Evolutionary conservation across 2,797 vertebrate genomes (phyloP).

Genomic region (Coracias cyanogaster): DNA sequence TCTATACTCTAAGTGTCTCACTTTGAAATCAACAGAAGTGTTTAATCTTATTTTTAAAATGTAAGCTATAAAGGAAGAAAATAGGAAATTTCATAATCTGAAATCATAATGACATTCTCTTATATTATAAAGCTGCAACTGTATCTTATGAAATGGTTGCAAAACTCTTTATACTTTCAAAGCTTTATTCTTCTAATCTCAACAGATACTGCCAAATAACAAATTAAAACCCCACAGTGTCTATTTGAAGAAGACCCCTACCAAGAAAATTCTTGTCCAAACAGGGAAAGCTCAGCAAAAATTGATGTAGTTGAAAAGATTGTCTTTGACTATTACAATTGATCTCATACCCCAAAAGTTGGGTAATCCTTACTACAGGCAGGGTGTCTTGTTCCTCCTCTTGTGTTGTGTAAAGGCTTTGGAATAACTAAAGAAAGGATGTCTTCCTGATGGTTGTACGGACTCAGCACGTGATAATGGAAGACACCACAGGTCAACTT

Average conservation of each 20-base stretch:
- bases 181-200: constrained; percentile 9
- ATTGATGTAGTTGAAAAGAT: not conserved
- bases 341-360: not conserved
- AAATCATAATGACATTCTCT: not conserved
- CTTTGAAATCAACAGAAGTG: constrained; percentile 20
- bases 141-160: not conserved
- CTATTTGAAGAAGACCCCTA: constrained; percentile 6
- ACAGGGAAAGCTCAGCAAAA: not conserved
- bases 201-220: not conserved
- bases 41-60: not conserved
- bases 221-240: not conserved
- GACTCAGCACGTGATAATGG: not conserved
- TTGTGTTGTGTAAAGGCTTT: not conserved
- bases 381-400: not conserved
- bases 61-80: not conserved
- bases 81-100: not conserved
- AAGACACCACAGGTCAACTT: not conserved
- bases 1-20: constrained; percentile 6
- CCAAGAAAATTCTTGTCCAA: constrained; percentile 12
- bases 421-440: not conserved
- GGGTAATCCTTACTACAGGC: constrained; percentile 3
- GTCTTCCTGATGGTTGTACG: not conserved
- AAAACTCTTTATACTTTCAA: not conserved
- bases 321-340: not conserved
- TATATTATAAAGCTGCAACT: not conserved